Evolutionary conservation across 2,888 invertebrate genomes (phyloP).

Genomic region (Trisateles emortualis): DNA sequence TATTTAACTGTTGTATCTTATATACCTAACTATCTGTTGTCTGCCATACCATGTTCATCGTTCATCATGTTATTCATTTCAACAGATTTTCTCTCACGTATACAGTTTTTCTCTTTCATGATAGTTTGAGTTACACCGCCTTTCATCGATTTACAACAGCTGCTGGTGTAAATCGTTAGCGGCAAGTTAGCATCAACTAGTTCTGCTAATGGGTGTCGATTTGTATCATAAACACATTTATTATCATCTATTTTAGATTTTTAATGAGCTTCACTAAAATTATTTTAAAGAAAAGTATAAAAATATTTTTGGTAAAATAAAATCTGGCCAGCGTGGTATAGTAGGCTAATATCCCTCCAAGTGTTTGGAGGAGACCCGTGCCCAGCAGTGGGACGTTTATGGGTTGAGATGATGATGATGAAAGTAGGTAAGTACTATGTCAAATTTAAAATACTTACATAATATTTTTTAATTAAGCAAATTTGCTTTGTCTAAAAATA

Average conservation of each 20-base stretch:
- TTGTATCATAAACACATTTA: conserved; percentile 29
- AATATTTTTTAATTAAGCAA: too few species aligned
- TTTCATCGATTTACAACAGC: conserved; percentile 24
- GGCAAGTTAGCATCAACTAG: conserved; percentile 16
- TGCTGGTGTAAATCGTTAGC: conserved; percentile 26
- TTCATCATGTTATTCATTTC: background rate
- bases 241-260: conserved; percentile 17
- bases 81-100: background rate
- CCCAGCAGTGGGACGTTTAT: too few species aligned
- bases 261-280: conserved; percentile 12
- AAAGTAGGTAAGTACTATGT: too few species aligned
- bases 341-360: too few species aligned
- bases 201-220: conserved; percentile 27
- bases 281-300: too few species aligned
- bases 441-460: too few species aligned
- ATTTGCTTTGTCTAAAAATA: too few species aligned
- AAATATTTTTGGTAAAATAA: too few species aligned
- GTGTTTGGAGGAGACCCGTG: too few species aligned
- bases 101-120: background rate
- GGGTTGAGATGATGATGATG: too few species aligned
- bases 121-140: conserved; percentile 3
- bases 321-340: too few species aligned
- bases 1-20: conserved; percentile 5
- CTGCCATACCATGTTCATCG: background rate
- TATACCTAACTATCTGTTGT: too few species aligned